Evolutionary conservation across 2,888 invertebrate genomes (phyloP).

Genomic region (Aporophyla nigra): DNA sequence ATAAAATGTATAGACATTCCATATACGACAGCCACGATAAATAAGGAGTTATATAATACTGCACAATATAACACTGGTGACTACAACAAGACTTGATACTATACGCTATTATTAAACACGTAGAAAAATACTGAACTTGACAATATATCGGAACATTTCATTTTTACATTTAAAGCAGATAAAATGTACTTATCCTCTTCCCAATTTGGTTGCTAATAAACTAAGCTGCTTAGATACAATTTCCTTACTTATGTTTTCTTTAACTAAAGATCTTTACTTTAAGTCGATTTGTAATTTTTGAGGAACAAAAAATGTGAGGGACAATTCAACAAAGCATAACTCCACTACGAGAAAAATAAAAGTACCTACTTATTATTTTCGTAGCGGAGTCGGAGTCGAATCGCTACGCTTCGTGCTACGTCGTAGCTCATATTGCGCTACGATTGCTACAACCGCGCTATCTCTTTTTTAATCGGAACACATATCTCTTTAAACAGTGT

Average conservation of each 20-base stretch:
- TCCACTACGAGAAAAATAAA: neutral
- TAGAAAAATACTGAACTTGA: neutral
- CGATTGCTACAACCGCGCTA: neutral
- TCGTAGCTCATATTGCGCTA: constrained; percentile 6
- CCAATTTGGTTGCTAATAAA: neutral
- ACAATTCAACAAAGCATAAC: neutral
- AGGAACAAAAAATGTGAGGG: neutral
- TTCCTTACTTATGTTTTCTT: neutral
- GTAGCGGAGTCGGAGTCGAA: neutral
- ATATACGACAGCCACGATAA: neutral
- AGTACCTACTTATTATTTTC: neutral
- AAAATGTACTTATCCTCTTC: neutral
- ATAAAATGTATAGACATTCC: neutral
- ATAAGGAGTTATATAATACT: neutral
- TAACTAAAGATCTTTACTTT: neutral
- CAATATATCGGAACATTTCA: no score
- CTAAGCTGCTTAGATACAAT: neutral
- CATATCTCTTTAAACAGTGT: no score
- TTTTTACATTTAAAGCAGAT: neutral
- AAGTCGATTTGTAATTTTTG: neutral
- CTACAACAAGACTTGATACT: neutral
- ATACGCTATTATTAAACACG: neutral
- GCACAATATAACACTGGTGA: neutral
- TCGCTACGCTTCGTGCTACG: constrained; percentile 24
- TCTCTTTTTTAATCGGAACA: neutral